phyloP scores from a whole-genome alignment of 2,797 vertebrate species.

The Chelon labrosus region DNA sequence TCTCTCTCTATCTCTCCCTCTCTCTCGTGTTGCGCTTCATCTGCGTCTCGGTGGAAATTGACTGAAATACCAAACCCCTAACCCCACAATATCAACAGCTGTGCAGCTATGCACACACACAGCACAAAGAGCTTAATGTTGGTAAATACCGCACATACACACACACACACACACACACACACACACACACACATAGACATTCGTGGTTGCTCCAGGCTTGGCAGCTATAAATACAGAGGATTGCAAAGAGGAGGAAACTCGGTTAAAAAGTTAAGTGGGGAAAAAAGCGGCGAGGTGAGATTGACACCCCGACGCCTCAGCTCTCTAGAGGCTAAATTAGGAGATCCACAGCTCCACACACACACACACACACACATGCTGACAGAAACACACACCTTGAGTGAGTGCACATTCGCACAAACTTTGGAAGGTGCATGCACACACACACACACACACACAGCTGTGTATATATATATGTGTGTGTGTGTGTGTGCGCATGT shows the following conservation, averaged over 20 bases:
- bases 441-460: slow-evolving; percentile 15
- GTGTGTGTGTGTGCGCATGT: slow-evolving; percentile 33
- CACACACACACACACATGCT: slow-evolving; percentile 46
- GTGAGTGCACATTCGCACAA: slow-evolving; percentile 50
- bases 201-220: slow-evolving; percentile 77
- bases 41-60: slow-evolving; percentile 78
- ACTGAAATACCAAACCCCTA: slow-evolving; percentile 82
- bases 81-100: slow-evolving; percentile 83
- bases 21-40: slow-evolving; percentile 68
- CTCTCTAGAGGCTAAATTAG: slow-evolving; percentile 87
- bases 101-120: slow-evolving; percentile 59
- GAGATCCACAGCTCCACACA: slow-evolving; percentile 72
- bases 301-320: slow-evolving; percentile 82
- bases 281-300: slow-evolving; percentile 79
- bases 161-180: slow-evolving; percentile 33
- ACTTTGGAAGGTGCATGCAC: slow-evolving; percentile 40
- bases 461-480: slow-evolving; percentile 15
- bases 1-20: slow-evolving; percentile 5
- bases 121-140: slow-evolving; percentile 78
- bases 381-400: slow-evolving; percentile 56
- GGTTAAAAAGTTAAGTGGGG: slow-evolving; percentile 86
- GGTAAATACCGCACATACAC: slow-evolving; percentile 71
- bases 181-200: slow-evolving; percentile 36
- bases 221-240: slow-evolving; percentile 84
- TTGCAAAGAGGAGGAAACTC: slow-evolving; percentile 82